Percentiles rank a stretch among this genome's conserved stretches.
Evolutionary conservation across 2,113 vertebrate species (phyloP).

Genomic region (Gopherus flavomarginatus): DNA sequence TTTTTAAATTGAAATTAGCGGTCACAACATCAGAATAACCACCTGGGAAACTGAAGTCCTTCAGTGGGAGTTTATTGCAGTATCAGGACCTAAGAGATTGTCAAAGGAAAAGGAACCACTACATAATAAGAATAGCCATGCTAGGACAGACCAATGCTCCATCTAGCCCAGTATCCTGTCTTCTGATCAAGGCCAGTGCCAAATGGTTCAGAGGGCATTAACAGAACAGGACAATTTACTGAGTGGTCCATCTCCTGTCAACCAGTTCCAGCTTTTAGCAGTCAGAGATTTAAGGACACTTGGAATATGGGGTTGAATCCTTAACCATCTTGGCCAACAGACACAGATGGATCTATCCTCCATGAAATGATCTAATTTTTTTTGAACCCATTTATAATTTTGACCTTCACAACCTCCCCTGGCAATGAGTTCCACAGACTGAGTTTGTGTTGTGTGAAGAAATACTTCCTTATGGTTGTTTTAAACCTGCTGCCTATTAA

Average conservation of each 20-base stretch:
- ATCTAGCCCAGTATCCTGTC: background rate
- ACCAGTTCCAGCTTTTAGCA: background rate
- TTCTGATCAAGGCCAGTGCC: background rate
- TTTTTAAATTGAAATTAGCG: background rate
- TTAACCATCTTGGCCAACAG: background rate
- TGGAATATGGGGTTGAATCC: background rate
- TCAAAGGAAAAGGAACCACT: background rate
- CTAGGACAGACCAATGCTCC: background rate
- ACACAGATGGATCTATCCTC: background rate
- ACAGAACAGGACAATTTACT: background rate
- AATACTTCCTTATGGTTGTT: background rate
- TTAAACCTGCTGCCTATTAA: background rate
- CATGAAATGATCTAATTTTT: background rate
- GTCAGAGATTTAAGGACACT: background rate
- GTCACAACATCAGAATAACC: background rate
- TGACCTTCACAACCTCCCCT: background rate
- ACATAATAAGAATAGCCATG: background rate
- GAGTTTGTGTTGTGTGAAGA: background rate
- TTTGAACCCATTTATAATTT: background rate
- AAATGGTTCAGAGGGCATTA: background rate
- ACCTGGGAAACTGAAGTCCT: background rate
- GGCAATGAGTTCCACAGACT: background rate
- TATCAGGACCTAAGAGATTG: background rate
- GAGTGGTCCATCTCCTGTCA: background rate
- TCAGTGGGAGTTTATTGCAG: background rate